Evolutionary conservation across 2,113 vertebrate genomes (phyloP).

Genomic region (Mystacornis crossleyi): DNA sequence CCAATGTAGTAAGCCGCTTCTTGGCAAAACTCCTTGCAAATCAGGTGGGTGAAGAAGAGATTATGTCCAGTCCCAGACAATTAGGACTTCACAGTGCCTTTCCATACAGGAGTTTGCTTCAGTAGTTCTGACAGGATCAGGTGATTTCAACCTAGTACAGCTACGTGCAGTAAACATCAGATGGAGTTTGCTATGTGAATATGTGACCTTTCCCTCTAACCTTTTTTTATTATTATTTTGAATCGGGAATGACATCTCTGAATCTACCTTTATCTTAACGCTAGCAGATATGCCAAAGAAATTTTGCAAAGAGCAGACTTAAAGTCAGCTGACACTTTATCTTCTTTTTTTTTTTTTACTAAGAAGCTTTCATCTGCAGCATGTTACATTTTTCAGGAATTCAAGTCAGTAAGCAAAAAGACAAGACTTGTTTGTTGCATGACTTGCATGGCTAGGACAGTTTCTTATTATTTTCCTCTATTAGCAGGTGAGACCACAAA

Average conservation of each 20-base stretch:
- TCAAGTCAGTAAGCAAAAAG: not conserved
- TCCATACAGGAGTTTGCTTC: not conserved
- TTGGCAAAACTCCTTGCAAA: constrained; percentile 14
- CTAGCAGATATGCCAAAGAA: not conserved
- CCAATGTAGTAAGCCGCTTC: not conserved
- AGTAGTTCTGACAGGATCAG: not conserved
- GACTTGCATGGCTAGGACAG: accelerated
- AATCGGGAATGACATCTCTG: not conserved
- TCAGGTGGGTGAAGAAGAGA: constrained; percentile 9
- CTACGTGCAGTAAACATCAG: not conserved
- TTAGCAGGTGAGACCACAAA: not conserved
- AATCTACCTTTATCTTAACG: not conserved
- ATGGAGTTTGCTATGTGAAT: not conserved
- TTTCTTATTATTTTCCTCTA: not conserved
- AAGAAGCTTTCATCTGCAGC: not conserved
- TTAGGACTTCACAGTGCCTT: not conserved
- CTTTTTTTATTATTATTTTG: not conserved
- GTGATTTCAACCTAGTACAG: not conserved
- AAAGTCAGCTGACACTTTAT: not conserved
- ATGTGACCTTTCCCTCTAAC: not conserved
- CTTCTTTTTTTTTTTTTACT: not conserved
- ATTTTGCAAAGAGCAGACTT: not conserved
- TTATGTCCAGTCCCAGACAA: constrained; percentile 4
- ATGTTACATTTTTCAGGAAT: not conserved
- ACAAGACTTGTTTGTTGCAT: not conserved